Conservation (phyloP, 2,113 vertebrate genomes). For the Emberiza fucata region DNA sequence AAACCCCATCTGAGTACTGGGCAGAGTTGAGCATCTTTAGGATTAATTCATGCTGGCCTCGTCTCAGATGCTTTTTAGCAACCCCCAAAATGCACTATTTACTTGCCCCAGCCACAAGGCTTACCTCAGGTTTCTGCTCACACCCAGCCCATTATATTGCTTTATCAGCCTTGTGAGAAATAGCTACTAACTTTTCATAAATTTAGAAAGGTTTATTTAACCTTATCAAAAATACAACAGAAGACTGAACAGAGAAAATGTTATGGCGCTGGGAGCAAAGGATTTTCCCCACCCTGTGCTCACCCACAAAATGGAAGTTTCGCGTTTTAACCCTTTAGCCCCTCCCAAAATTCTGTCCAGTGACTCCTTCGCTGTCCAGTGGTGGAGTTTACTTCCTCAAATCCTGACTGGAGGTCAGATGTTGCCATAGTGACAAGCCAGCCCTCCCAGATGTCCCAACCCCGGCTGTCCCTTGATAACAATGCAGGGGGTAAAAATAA, state of each 20-base stretch:
- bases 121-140: not conserved
- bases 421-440: not conserved
- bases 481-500: not conserved
- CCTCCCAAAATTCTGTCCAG: not conserved
- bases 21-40: too few relatives aligned
- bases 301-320: not conserved
- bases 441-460: not conserved
- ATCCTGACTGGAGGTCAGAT: not conserved
- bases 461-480: not conserved
- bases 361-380: not conserved
- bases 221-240: not conserved
- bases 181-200: not conserved
- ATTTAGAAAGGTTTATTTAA: not conserved
- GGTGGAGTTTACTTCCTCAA: not conserved
- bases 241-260: not conserved
- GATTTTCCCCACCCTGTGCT: not conserved
- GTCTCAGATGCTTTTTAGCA: not conserved
- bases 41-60: not conserved
- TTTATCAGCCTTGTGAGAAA: not conserved
- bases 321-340: not conserved
- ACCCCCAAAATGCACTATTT: not conserved
- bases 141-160: not conserved
- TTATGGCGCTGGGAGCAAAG: accelerated
- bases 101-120: not conserved
- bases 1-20: not conserved